Evolutionary conservation across 2,113 vertebrate species (phyloP).

Genomic region (Hippoglossus stenolepis): DNA sequence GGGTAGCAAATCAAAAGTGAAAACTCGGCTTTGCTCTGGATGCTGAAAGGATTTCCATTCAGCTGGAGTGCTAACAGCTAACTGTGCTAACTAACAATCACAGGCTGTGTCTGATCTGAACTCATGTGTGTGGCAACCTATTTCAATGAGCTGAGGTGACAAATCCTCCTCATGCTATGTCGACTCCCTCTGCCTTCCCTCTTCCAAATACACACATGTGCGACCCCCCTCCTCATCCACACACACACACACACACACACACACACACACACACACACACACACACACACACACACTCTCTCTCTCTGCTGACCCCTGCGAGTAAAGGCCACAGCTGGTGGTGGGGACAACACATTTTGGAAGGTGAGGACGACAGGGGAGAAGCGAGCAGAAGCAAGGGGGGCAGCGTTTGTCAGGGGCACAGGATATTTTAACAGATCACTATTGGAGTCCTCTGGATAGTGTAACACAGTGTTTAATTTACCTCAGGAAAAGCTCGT

Average conservation of each 20-base stretch:
- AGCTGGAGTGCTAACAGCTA: conserved; percentile 12
- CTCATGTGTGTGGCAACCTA: conserved; percentile 48
- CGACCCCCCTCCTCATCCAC: neutral
- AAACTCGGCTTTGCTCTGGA: conserved; percentile 2
- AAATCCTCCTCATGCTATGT: conserved; percentile 63
- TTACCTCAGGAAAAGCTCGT: conserved; percentile 18
- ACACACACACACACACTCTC: conserved; percentile 1
- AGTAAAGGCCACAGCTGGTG: conserved; percentile 76
- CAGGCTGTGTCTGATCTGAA: conserved; percentile 38
- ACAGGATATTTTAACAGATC: conserved; percentile 46
- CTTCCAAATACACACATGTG: conserved; percentile 39
- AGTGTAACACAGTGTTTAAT: conserved; percentile 39
- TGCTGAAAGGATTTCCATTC: conserved; percentile 9
- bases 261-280: neutral
- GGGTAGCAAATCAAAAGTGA: neutral
- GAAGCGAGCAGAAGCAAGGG: conserved; percentile 11
- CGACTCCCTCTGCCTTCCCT: conserved; percentile 55
- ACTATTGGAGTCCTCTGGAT: conserved; percentile 15
- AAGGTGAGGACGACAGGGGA: conserved; percentile 53
- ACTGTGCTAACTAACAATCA: conserved; percentile 40
- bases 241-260: neutral
- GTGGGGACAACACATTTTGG: conserved; percentile 57
- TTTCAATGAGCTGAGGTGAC: conserved; percentile 68
- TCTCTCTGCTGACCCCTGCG: conserved; percentile 37
- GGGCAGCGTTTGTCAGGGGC: conserved; percentile 18